Conservation (phyloP, 2,797 vertebrate species). For the Phrynocephalus guinanensis region DNA sequence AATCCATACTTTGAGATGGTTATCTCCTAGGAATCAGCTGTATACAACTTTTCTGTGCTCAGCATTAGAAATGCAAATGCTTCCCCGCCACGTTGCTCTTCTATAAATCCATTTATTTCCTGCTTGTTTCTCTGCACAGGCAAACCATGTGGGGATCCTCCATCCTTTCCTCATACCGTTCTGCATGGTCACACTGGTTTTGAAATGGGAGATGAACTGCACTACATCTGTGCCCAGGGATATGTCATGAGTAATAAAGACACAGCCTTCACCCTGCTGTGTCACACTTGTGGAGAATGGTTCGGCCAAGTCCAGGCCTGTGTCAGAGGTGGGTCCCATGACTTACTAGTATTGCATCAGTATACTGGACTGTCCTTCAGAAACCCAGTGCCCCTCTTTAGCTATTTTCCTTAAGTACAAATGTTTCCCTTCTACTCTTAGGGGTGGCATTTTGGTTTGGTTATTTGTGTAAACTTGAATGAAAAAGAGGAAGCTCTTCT, state of each 20-base stretch:
- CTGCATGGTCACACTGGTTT: constrained; percentile 87
- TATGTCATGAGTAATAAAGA: constrained; percentile 82
- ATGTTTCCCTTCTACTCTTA: not conserved
- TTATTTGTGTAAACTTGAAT: not conserved
- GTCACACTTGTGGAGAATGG: constrained; percentile 96
- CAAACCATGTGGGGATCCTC: constrained; percentile 89
- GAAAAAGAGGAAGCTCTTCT: not conserved
- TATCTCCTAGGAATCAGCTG: not conserved
- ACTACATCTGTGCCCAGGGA: constrained; percentile 87
- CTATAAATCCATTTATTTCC: not conserved
- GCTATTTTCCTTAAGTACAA: not conserved
- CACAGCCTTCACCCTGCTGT: constrained; percentile 88
- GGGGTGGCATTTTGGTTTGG: not conserved
- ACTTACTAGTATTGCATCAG: not conserved
- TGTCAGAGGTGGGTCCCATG: constrained; percentile 83
- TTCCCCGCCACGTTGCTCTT: not conserved
- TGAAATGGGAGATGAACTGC: constrained; percentile 91
- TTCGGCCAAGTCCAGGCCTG: constrained; percentile 92
- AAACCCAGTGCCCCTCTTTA: not conserved
- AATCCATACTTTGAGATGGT: accelerated
- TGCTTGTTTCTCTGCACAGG: constrained; percentile 73
- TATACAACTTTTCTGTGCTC: accelerated
- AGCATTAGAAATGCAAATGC: not conserved
- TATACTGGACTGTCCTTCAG: not conserved
- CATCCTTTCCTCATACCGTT: constrained; percentile 88